Conservation (phyloP, 2,797 vertebrate species). For the Mergus octosetaceus region DNA sequence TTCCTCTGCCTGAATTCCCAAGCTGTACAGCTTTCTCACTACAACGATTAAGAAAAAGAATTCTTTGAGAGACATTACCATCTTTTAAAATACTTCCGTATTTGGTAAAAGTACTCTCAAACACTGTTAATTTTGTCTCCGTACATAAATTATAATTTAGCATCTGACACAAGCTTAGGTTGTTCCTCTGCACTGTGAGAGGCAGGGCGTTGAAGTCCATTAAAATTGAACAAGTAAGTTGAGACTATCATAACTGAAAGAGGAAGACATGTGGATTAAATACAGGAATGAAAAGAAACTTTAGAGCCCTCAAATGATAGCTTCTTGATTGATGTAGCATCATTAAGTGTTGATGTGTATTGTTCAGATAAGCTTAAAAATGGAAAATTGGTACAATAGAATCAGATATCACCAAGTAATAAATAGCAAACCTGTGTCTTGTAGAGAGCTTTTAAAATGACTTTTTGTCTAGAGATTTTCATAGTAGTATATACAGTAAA, state of each 20-base stretch:
- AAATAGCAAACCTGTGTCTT: not conserved
- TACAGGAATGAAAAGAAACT: constrained; percentile 77
- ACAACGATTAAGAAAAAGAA: not conserved
- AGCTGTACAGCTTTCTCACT: not conserved
- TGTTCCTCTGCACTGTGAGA: not conserved
- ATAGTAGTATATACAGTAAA: not conserved
- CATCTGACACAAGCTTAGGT: not conserved
- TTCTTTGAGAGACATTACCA: not conserved
- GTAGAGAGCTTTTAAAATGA: not conserved
- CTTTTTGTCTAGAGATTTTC: not conserved
- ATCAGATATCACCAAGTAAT: not conserved
- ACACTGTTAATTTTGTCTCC: not conserved
- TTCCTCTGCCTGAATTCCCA: not conserved
- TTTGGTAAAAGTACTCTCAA: not conserved
- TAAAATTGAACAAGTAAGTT: not conserved
- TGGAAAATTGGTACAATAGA: constrained; percentile 67
- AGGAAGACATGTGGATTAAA: not conserved
- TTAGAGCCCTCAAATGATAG: constrained; percentile 81
- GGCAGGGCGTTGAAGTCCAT: not conserved
- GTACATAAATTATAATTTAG: not conserved
- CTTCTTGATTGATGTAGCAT: constrained; percentile 67
- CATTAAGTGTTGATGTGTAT: constrained; percentile 52
- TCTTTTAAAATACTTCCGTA: not conserved
- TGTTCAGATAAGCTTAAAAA: constrained; percentile 82
- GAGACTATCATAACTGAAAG: not conserved